Evolutionary conservation across 1,140 invertebrate species (phyloP), one percentile per base, ranked within the genome.

Genomic region (Ectropis grisescens): DNA sequence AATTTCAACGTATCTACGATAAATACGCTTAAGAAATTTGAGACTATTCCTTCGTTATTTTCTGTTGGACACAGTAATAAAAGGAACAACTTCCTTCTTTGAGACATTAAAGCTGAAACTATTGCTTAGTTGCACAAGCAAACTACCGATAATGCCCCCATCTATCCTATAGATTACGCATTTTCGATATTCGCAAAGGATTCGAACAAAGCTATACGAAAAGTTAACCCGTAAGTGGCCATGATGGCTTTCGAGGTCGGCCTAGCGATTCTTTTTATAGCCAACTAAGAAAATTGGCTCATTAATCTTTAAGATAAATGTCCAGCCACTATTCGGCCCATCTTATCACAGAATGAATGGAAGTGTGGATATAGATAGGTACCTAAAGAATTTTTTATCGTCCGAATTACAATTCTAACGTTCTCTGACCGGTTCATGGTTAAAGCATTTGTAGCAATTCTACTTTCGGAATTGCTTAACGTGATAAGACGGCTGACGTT

Each of bases 221-320:
- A 53, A 47, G 45, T 56, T 52, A 51, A 54, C 47, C 58, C 55
- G 45, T 53, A 56, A 58, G 47, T 52, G 48, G 44, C 27, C 38
- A 22, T 32, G 47, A 54, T 37, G 42, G 50, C 45, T 50, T 48
- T 42, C 43, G 59, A 74, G 58, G 56, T 58, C 67, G 50, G 39
- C 47, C 57, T 66, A 71, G 62, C 67, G 58, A 74, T 69, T 75
- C 71, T 79, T 81, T 81, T 79, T 81, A 81, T 79, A 58, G 76
- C 58, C 67, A 67, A 75, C 76, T 72, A 81, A 81, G 76, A 81
- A 81, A 81, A 81, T 81, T 81, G 76, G 69, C 69, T 79, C 76
- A 75, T 81, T 81, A 79, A 79, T 81, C 76, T 81, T 66, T 51
- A 72, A 81, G 76, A 81, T 81, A 79, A 75, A 81, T 75, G 72